These are phyloP conservation scores for Parazoanthus atlanticus DNA, from an alignment of 92 coral and sea anemone genomes.

Conservation along the genomic window DNA sequence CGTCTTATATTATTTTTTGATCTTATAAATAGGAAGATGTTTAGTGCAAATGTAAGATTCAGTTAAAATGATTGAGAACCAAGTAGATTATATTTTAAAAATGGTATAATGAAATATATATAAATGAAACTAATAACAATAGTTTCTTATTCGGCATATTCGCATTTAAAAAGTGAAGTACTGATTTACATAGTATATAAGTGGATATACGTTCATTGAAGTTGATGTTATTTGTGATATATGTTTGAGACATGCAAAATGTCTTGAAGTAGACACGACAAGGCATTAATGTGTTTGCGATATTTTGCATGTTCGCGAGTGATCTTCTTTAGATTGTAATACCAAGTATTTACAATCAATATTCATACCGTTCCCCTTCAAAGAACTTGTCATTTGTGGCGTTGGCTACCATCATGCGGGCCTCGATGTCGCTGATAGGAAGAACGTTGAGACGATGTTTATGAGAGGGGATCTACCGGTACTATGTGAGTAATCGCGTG, in stretches of 20 bases:
- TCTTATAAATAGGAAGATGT: too few species aligned
- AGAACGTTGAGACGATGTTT: slow-evolving; percentile 79
- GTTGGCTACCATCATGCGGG: slow-evolving; percentile 99
- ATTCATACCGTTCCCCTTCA: not conserved
- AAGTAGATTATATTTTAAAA: too few species aligned
- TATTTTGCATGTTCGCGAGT: not conserved
- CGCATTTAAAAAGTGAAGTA: too few species aligned
- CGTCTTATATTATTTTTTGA: too few species aligned
- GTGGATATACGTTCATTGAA: too few species aligned
- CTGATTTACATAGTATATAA: too few species aligned
- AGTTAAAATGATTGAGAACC: too few species aligned
- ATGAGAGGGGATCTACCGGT: slow-evolving; percentile 95
- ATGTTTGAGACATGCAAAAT: not conserved
- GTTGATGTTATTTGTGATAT: not conserved
- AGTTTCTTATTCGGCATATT: too few species aligned
- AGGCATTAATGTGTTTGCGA: not conserved
- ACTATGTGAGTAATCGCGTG: slow-evolving; percentile 67
- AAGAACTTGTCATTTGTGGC: slow-evolving; percentile 94
- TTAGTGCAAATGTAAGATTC: too few species aligned
- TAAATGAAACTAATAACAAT: too few species aligned
- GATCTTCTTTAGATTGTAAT: not conserved
- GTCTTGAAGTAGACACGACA: not conserved
- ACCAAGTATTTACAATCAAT: not conserved
- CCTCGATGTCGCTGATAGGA: slow-evolving; percentile 86
- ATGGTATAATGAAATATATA: too few species aligned